These are phyloP conservation scores for Chorisops tibialis DNA, from an alignment of 2,888 invertebrate species.

Conservation along the genomic window DNA sequence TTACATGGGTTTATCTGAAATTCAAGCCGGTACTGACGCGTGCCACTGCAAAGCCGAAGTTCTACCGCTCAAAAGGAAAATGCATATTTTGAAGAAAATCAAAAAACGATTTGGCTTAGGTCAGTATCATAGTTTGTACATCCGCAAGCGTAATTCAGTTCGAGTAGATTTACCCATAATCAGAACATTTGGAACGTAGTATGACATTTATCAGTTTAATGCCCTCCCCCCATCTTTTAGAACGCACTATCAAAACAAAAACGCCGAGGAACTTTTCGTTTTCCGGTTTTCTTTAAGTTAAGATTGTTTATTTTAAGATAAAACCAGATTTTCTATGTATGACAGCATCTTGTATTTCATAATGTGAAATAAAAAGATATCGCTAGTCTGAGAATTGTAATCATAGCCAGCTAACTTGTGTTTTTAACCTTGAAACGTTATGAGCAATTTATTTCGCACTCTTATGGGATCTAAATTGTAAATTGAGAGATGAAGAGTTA, in stretches of 20 bases:
- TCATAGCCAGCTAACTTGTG: not conserved
- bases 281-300: conserved; percentile 17
- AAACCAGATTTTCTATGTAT: conserved; percentile 13
- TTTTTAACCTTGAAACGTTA: not conserved
- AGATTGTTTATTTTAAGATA: conserved; percentile 10
- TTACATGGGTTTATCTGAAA: conserved; percentile 27
- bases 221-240: too few species aligned
- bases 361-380: too few species aligned
- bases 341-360: not conserved
- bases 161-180: too few species aligned
- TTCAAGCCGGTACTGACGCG: conserved; percentile 21
- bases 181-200: too few species aligned
- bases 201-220: too few species aligned
- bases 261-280: not conserved
- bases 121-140: conserved; percentile 58
- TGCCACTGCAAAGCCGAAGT: conserved; percentile 29
- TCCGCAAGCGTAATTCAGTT: too few species aligned
- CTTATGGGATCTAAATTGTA: too few species aligned
- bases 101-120: conserved; percentile 84
- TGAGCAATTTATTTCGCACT: too few species aligned
- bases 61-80: conserved; percentile 55
- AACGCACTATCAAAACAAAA: conserved; percentile 1
- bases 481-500: too few species aligned
- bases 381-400: too few species aligned
- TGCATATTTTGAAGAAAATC: conserved; percentile 87